Conservation (phyloP, 2,888 invertebrate species). For the Cylindroiulus punctatus region DNA sequence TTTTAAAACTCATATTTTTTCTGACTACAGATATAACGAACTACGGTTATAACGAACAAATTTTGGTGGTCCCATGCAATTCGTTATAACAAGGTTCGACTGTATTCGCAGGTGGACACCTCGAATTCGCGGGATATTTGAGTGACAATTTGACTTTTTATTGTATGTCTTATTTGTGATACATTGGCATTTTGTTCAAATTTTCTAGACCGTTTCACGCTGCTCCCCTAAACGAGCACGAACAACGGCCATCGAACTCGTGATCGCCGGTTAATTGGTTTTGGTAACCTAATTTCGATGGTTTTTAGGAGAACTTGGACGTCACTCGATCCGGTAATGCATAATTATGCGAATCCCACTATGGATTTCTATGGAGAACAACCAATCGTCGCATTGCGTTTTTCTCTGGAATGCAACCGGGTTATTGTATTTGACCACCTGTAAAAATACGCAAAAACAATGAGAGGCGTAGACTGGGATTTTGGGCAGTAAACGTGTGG, state of each 20-base stretch:
- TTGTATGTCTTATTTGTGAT: not conserved
- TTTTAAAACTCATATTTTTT: too few relatives aligned
- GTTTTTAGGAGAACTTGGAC: not conserved
- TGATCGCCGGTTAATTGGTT: conserved; percentile 15
- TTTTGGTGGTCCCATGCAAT: too few relatives aligned
- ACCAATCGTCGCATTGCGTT: not conserved
- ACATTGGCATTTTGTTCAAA: not conserved
- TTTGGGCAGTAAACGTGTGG: not conserved
- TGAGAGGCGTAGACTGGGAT: not conserved
- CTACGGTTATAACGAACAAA: too few relatives aligned
- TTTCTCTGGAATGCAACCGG: not conserved
- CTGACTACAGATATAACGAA: too few relatives aligned
- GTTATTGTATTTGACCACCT: conserved; percentile 11
- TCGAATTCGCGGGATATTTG: not conserved
- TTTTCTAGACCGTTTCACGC: not conserved
- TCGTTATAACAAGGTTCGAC: too few relatives aligned
- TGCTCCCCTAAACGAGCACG: not conserved
- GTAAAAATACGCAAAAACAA: not conserved
- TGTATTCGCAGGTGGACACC: not conserved
- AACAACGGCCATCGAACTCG: conserved; percentile 5
- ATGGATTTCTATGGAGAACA: not conserved
- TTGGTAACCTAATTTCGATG: not conserved
- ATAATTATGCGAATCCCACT: not conserved
- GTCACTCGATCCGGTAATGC: not conserved
- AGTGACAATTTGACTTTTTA: not conserved